A percentile compares a stretch with the other conserved stretches of the same genome.
Conservation (phyloP, 2,113 vertebrate species). For the Bufo bufo region DNA sequence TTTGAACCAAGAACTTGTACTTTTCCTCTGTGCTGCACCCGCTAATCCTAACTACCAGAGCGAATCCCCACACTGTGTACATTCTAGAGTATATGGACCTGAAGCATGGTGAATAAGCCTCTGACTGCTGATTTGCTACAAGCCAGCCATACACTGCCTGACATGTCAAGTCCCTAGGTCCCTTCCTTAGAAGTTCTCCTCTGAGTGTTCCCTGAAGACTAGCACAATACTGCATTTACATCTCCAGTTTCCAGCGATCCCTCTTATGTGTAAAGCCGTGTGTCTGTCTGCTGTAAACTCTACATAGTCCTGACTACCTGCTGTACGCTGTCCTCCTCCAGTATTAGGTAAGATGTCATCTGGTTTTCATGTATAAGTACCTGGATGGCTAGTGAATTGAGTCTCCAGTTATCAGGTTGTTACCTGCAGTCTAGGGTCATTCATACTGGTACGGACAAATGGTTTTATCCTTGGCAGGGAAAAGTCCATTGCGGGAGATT, state of each 20-base stretch:
- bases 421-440: too few relatives aligned
- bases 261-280: not conserved
- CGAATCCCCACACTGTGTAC: too few relatives aligned
- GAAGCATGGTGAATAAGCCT: not conserved
- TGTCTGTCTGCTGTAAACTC: not conserved
- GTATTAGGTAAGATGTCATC: not conserved
- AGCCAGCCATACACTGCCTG: slow-evolving; percentile 39
- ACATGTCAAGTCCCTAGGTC: slow-evolving; percentile 56
- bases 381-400: too few relatives aligned
- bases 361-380: not conserved
- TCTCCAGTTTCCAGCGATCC: not conserved
- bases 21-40: too few relatives aligned
- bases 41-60: too few relatives aligned
- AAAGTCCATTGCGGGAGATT: too few relatives aligned
- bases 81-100: not conserved
- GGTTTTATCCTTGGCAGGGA: too few relatives aligned
- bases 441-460: too few relatives aligned
- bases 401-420: too few relatives aligned
- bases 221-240: slow-evolving; percentile 13
- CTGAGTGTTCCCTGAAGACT: slow-evolving; percentile 9
- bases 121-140: slow-evolving; percentile 44
- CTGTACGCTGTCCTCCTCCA: not conserved
- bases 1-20: too few relatives aligned
- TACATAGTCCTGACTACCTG: not conserved
- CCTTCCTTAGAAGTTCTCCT: slow-evolving; percentile 52